Evolutionary conservation across 2,797 vertebrate genomes (phyloP).

Genomic region (Rhynchonycteris naso): DNA sequence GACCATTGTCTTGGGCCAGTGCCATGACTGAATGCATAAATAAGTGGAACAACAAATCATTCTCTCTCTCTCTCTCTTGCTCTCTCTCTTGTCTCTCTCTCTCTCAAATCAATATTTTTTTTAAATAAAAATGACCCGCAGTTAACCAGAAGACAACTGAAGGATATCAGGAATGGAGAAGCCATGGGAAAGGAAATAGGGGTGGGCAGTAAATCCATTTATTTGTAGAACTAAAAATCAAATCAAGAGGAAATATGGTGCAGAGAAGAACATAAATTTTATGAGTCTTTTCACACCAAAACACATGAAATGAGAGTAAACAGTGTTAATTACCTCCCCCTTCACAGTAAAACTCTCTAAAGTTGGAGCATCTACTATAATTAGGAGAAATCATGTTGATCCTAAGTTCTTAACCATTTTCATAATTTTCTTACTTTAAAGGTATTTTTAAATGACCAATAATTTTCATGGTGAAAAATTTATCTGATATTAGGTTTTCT

Average conservation of each 20-base stretch:
- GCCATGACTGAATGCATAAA: background rate
- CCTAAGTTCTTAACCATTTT: background rate
- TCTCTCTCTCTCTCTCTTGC: too few relatives aligned
- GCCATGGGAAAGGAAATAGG: background rate
- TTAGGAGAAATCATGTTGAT: background rate
- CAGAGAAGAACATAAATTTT: background rate
- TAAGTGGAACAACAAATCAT: too few relatives aligned
- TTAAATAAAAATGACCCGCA: background rate
- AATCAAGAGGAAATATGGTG: background rate
- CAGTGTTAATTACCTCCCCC: background rate
- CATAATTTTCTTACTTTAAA: background rate
- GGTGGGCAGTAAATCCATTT: background rate
- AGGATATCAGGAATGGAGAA: background rate
- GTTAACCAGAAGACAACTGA: background rate
- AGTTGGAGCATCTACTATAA: background rate
- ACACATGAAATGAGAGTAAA: background rate
- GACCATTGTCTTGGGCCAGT: background rate
- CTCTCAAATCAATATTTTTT: too few relatives aligned
- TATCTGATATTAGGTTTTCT: background rate
- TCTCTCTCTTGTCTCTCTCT: too few relatives aligned
- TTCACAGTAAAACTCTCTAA: background rate
- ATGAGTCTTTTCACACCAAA: background rate
- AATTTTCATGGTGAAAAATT: background rate
- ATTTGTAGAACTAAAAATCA: background rate
- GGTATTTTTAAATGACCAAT: background rate